Evolutionary conservation across 2,888 invertebrate genomes (phyloP), one percentile per base, ranked within the genome.

Genomic region (Parasteatoda lunata): DNA sequence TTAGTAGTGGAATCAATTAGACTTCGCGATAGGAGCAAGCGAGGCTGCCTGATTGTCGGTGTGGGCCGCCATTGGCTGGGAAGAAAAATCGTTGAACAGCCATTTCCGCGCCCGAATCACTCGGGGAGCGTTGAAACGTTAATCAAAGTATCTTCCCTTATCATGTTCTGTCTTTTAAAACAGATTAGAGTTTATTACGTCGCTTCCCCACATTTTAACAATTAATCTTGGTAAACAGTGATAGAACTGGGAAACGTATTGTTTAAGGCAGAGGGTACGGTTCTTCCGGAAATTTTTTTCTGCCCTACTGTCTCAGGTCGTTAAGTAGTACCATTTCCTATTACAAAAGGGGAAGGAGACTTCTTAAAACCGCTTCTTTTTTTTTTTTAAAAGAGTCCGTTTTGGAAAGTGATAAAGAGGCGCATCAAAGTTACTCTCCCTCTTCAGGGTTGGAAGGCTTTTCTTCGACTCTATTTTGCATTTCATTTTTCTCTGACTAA

Each of bases 121-220:
- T 79, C 71, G 76, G 69, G 52, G 73, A 76, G 83, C 51, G 45
- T 59, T 49, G 83, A 48, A 79, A 83, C 88, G 88, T 88, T 88
- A 88, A 88, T 88, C 88, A 88, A 88, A 83, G 78, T 88, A 88
- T 88, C 88, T 87, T 66, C 88, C 64, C 82, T 87, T 87, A 87
- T 87, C 88, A 54, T 65, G 73, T 66, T 77, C 76, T 84, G 85
- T 83, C 88, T 88, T 88, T 88, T 88, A 88, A 88, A 88, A 88
- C 83, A 88, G 88, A 88, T 88, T 88, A 83, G 83, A 79, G 78
- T 88, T 88, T 88, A 88, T 88, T 72, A 81, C 84, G 72, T 8
- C 84, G 77, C 76, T 76, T 69, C 83, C 66, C 86, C 68, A 66
- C 75, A 70, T 76, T 69, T 71, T 77, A 69, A 83, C 88, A 88